Base-by-base conservation (phyloP, 2,888 invertebrate species). In the Megalurothrips usitatus region DNA sequence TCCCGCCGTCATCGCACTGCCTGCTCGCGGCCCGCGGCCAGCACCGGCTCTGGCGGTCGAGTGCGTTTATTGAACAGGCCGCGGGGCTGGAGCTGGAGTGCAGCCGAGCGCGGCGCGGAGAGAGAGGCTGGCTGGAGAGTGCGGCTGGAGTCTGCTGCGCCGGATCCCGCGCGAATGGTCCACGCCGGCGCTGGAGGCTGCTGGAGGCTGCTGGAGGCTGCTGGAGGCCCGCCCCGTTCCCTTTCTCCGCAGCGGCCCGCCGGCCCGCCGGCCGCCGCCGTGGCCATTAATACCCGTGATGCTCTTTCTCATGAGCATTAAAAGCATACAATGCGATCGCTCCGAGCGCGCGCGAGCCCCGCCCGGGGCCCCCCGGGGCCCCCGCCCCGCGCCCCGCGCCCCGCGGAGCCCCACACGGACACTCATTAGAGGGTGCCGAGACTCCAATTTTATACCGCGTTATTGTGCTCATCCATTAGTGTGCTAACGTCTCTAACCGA, bases 261-360 rank as follows among this genome's bases (percentile, higher is more conserved):
- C 17, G 17, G 52, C 11, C 1, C 14, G 14, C 14, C 52, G 63
- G 23, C 23, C 68, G 23, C 23, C n/a, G 68, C 10, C 23, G 23
- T 75, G 26, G 23, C 68, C 68, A 75, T 75, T 75, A 75, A 23
- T 26, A 23, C 68, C 68, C 68, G 68, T 26, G 68, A 26, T 75
- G 68, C 68, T 26, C 68, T 43, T 43, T 43, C 34, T 75, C 68
- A 75, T 75, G 68, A 75, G 68, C 68, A 75, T 75, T 75, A 75
- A 75, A 75, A 26, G 68, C 68, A 75, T 26, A 75, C 68, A 75
- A 75, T 75, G 68, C 68, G 58, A 58, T 23, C 68, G 68, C 23
- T 23, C 23, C 68, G 19, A 52, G 11, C 52, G 52, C 14, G 52
- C 52, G 9, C 52, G 52, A 43, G 34, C 34, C 68, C 23, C 12